phyloP scores from a whole-genome alignment of 2,113 vertebrate genomes.

The Morone chrysops region DNA sequence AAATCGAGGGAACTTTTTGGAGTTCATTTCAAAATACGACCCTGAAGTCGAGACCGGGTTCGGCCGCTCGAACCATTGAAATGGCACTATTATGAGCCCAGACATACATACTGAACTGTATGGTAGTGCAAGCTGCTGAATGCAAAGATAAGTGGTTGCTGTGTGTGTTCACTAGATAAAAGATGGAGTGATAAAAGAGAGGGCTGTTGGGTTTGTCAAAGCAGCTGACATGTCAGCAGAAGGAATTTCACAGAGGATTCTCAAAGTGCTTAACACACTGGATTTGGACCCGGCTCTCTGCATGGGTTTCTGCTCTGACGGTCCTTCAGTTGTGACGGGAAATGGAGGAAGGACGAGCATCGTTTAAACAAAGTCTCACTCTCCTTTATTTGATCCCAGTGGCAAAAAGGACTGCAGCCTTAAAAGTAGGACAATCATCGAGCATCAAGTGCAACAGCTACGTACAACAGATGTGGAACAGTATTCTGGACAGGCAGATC shows the following conservation, averaged over 20 bases:
- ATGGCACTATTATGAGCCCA: too few relatives aligned
- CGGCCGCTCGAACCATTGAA: too few relatives aligned
- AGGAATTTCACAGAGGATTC: neutral
- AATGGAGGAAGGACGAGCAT: neutral
- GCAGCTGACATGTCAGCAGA: neutral
- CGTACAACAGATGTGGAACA: neutral
- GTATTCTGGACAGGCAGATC: too few relatives aligned
- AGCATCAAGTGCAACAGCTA: neutral
- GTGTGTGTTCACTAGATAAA: neutral
- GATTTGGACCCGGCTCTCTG: neutral
- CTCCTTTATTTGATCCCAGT: too few relatives aligned
- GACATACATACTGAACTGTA: too few relatives aligned
- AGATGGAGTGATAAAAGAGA: neutral
- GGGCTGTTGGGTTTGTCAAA: neutral
- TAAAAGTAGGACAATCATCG: too few relatives aligned
- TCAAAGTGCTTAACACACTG: neutral
- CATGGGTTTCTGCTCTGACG: neutral
- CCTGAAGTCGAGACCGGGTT: neutral
- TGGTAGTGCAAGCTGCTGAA: too few relatives aligned
- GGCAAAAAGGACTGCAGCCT: neutral
- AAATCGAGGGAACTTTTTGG: neutral
- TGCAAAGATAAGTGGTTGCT: neutral
- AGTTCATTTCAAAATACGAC: neutral
- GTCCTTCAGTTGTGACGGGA: neutral
- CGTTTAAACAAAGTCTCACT: too few relatives aligned